These are phyloP conservation scores for Coregonus ussuriensis DNA, from an alignment of 2,797 vertebrate species.

Conservation along the genomic window DNA sequence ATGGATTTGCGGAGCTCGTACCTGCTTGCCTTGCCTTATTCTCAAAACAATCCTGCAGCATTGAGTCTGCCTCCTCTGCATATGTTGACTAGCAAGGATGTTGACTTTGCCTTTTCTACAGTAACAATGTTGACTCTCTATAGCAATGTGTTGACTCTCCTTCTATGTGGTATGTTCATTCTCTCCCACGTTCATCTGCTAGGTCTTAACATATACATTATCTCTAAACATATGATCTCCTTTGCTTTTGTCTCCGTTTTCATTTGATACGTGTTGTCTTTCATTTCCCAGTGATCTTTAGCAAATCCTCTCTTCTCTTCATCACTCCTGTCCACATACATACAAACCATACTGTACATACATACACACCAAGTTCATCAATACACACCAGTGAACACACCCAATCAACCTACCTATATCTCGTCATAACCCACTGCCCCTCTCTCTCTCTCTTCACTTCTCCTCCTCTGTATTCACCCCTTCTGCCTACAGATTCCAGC, in stretches of 20 bases:
- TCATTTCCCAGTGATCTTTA: conserved; percentile 33
- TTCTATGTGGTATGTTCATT: too few relatives aligned
- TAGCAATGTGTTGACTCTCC: too few relatives aligned
- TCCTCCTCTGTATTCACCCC: background rate
- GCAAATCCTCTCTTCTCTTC: conserved; percentile 27
- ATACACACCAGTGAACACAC: conserved; percentile 8
- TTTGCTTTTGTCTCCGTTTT: conserved; percentile 34
- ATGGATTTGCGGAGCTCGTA: too few relatives aligned
- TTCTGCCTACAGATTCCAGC: conserved; percentile 19
- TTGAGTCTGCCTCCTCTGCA: too few relatives aligned
- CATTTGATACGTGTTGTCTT: conserved; percentile 23
- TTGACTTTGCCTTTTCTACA: too few relatives aligned
- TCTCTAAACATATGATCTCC: background rate
- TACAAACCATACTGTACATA: too few relatives aligned
- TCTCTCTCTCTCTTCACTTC: background rate
- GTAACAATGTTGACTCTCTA: too few relatives aligned
- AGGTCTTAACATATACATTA: background rate
- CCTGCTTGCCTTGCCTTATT: too few relatives aligned
- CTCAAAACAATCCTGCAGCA: too few relatives aligned
- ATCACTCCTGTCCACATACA: conserved; percentile 22
- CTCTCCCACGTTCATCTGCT: too few relatives aligned
- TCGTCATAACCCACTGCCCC: background rate
- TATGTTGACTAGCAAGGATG: too few relatives aligned
- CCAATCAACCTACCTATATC: conserved; percentile 7
- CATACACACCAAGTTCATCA: background rate